Conservation (phyloP, 2,113 vertebrate genomes). For the Jacana jacana region DNA sequence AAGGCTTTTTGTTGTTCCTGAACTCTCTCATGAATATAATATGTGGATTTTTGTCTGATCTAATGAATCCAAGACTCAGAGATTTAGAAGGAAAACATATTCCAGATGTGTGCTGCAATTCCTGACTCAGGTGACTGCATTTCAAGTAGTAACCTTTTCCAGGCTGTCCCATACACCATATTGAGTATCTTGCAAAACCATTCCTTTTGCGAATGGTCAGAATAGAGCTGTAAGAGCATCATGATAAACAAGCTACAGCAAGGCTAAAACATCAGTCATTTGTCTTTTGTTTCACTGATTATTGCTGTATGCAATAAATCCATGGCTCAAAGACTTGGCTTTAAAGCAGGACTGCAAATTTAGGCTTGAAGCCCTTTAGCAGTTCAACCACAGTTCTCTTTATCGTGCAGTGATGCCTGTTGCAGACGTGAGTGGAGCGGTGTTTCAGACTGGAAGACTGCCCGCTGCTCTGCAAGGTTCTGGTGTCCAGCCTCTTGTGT, state of each 20-base stretch:
- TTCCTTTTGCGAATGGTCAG: neutral
- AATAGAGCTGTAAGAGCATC: neutral
- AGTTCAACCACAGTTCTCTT: neutral
- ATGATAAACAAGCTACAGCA: neutral
- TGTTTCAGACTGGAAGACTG: neutral
- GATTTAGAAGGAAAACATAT: slow-evolving; percentile 47
- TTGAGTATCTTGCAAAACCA: neutral
- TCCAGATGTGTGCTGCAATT: slow-evolving; percentile 66
- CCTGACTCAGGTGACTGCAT: slow-evolving; percentile 41
- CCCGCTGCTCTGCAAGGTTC: neutral
- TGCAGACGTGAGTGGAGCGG: neutral
- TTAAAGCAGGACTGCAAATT: neutral
- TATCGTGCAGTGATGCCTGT: neutral
- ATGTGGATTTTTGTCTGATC: slow-evolving; percentile 66
- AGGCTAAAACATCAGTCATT: neutral
- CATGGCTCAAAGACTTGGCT: slow-evolving; percentile 30
- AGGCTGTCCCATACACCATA: neutral
- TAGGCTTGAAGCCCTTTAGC: neutral
- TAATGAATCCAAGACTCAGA: slow-evolving; percentile 69
- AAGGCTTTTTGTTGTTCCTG: slow-evolving; percentile 60
- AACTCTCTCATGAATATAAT: slow-evolving; percentile 75
- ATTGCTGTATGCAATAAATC: neutral
- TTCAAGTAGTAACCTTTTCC: slow-evolving; percentile 31
- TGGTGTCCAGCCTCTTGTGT: neutral
- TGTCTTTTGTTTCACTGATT: neutral